Evolutionary conservation across 2,113 vertebrate species (phyloP), one percentile per base, ranked within the genome.

Genomic region (Oplegnathus fasciatus): DNA sequence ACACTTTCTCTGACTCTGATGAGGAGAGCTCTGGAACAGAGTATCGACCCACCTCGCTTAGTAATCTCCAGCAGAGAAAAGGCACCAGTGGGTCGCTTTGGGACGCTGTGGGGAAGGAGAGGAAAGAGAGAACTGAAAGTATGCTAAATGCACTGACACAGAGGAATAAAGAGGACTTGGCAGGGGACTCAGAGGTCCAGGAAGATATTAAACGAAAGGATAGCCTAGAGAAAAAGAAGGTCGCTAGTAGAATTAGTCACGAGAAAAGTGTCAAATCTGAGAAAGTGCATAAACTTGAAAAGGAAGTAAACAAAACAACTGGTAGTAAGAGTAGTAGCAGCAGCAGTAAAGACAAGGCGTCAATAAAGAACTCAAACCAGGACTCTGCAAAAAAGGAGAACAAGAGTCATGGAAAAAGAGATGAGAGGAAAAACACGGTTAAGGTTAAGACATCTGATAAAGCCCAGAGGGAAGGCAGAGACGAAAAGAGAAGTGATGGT

Each of bases 1-100:
- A 96, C 1, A 94, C 95, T 6, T 96, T 98, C 86, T 98, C 98
- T 0, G 98, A 98, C 62, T 98, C 98, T 0, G 98, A 98, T 1
- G 97, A 94, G 4, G 93, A 97, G 62, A 92, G 89, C 83, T 96
- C 96, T 0, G 95, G 95, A 34, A 94, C 88, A 0, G 96, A 96
- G 44, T 94, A 94, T 20, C 91, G 88, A 5, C 88, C 94, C 3
- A 85, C 86, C 6, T 87, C 94, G 1, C 74, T 93, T 28, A 94
- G 81, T 61, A 83, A 90, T 26, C 87, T 95, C 1, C 94, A 94
- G 32, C 93, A 70, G 69, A 95, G 80, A 48, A 95, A 91, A 85
- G 70, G 75, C 67, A 88, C 68, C 10, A 34, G 40, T 6, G 66
- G 60, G 26, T 80, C 87, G 1, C n/a, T 67, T 13, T 87, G 0